phyloP scores from a whole-genome alignment of 2,113 vertebrate genomes.

The Gymnarchus niloticus region DNA sequence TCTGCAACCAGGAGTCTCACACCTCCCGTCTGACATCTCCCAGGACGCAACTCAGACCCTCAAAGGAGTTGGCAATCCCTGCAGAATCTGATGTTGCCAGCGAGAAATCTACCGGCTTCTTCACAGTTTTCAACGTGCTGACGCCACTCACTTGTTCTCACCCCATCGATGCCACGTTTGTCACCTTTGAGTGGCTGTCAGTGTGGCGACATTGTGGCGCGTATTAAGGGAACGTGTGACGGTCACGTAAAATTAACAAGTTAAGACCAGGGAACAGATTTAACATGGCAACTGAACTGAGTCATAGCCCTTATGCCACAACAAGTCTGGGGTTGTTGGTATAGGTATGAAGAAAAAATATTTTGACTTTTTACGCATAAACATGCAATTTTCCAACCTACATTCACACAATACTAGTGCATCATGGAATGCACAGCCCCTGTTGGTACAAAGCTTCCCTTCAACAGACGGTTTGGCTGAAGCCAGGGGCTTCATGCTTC shows the following conservation, averaged over 20 bases:
- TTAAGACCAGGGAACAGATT: not conserved
- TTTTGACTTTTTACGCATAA: conserved; percentile 13
- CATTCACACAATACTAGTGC: not conserved
- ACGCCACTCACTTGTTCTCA: no score
- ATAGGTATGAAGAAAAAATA: not conserved
- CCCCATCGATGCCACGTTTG: no score
- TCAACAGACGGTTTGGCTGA: not conserved
- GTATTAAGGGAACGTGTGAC: not conserved
- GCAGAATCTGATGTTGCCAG: not conserved
- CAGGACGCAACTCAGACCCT: not conserved
- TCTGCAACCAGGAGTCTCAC: conserved; percentile 19
- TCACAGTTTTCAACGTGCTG: no score
- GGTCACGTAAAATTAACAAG: not conserved
- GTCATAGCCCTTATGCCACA: not conserved
- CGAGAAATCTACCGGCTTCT: not conserved
- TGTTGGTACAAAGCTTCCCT: not conserved
- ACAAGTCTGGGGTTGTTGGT: conserved; percentile 1
- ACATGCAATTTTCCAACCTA: not conserved
- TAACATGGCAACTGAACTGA: not conserved
- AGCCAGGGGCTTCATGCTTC: not conserved
- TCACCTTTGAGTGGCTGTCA: not conserved
- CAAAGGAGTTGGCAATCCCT: not conserved
- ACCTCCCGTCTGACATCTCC: not conserved
- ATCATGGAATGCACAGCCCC: not conserved
- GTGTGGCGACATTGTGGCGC: not conserved